Evolutionary conservation across 1,140 invertebrate species (phyloP).

Genomic region (Panonychus citri): DNA sequence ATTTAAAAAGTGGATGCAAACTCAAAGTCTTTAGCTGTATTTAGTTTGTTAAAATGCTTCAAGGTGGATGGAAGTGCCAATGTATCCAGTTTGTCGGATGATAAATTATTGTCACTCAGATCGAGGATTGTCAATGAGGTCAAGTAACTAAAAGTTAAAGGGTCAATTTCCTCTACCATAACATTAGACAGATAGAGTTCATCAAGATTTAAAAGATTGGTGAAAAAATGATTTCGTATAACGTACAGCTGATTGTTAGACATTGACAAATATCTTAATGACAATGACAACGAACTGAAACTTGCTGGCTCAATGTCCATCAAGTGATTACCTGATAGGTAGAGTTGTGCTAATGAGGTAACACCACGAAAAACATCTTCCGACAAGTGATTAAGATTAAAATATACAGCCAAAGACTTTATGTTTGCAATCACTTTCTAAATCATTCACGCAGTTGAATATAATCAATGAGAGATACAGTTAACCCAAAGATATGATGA

Average conservation of each 20-base stretch:
- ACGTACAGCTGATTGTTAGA: conserved; percentile 30
- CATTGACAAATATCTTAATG: conserved; percentile 32
- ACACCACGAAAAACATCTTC: conserved; percentile 26
- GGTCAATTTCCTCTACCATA: conserved; percentile 34
- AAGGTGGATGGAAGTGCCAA: background rate
- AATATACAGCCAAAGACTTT: too few species aligned
- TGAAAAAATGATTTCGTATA: conserved; percentile 28
- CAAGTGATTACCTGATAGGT: conserved; percentile 32
- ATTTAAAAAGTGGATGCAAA: too few species aligned
- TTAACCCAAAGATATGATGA: too few species aligned
- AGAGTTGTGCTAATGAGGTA: conserved; percentile 38
- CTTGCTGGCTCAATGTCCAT: conserved; percentile 31
- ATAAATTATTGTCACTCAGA: conserved; percentile 42
- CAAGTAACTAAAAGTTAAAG: conserved; percentile 35
- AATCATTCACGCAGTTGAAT: too few species aligned
- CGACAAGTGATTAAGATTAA: conserved; percentile 19
- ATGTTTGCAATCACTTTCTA: too few species aligned
- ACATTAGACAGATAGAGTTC: conserved; percentile 28
- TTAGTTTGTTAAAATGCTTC: conserved; percentile 29
- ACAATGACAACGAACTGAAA: conserved; percentile 32
- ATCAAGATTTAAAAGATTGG: conserved; percentile 24
- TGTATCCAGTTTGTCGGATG: conserved; percentile 11
- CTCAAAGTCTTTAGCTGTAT: too few species aligned
- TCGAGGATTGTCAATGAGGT: conserved; percentile 41
- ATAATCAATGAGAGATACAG: too few species aligned